Evolutionary conservation across 2,888 invertebrate species (phyloP).

Genomic region (Cetonia aurata): DNA sequence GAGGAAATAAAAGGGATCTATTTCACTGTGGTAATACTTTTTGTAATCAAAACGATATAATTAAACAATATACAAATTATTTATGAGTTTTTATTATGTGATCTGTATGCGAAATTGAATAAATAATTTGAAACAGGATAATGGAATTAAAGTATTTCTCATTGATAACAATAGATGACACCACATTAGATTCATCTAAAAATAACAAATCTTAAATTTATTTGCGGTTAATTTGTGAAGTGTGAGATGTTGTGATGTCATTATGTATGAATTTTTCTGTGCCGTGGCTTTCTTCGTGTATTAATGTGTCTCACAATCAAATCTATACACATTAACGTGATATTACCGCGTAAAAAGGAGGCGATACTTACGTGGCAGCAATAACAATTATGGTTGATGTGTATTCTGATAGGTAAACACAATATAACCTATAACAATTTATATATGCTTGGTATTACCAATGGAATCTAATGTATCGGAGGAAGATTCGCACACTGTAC

Average conservation of each 20-base stretch:
- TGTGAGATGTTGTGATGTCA: slow-evolving; percentile 13
- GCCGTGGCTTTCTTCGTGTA: slow-evolving; percentile 22
- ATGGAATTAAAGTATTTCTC: no score
- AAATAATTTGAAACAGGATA: no score
- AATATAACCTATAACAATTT: slow-evolving; percentile 35
- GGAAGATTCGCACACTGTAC: slow-evolving; percentile 6
- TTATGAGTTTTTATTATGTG: no score
- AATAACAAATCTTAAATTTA: slow-evolving; percentile 3
- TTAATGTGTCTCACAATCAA: slow-evolving; percentile 18
- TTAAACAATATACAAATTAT: no score
- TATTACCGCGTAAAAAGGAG: slow-evolving; percentile 23
- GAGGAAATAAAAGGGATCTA: no score
- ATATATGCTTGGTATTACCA: slow-evolving; percentile 26
- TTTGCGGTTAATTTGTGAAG: slow-evolving; percentile 16
- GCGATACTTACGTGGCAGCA: neutral
- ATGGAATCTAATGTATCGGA: slow-evolving; percentile 35
- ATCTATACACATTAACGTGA: neutral
- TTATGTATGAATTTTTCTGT: slow-evolving; percentile 27
- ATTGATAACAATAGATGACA: slow-evolving; percentile 5
- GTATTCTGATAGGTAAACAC: slow-evolving; percentile 30
- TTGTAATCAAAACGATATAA: no score
- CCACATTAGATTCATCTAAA: neutral
- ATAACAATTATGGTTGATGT: slow-evolving; percentile 25
- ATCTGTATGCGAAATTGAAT: no score
- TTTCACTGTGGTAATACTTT: no score